A percentile compares a stretch with the other conserved stretches of the same genome.
These are phyloP conservation scores for Idaea dimidiata DNA, from an alignment of 2,888 invertebrate genomes.

Conservation along the genomic window DNA sequence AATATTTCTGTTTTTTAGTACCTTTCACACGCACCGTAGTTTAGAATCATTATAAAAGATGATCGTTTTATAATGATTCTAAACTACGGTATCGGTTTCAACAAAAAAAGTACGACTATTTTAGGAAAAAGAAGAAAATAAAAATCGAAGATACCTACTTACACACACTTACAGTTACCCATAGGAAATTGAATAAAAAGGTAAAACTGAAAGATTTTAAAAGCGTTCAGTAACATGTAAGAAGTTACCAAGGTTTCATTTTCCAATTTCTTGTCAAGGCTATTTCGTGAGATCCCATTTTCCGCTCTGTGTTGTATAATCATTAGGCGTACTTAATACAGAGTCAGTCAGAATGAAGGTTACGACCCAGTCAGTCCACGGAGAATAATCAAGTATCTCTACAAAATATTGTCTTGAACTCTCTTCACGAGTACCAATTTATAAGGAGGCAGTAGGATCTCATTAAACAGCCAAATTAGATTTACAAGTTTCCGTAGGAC, in stretches of 20 bases:
- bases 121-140: background rate
- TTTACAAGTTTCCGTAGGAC: constrained; percentile 20
- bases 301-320: background rate
- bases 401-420: background rate
- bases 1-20: background rate
- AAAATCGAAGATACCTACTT: background rate
- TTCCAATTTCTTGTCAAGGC: background rate
- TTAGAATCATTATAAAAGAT: too few relatives aligned
- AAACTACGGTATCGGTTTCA: background rate
- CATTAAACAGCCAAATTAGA: constrained; percentile 26
- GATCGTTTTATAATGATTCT: background rate
- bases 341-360: too few relatives aligned
- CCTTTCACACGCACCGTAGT: background rate
- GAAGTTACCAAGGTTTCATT: background rate
- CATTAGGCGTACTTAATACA: too few relatives aligned
- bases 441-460: constrained; percentile 14
- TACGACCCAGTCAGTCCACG: background rate
- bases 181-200: background rate
- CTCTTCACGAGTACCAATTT: constrained; percentile 16
- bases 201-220: too few relatives aligned
- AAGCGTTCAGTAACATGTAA: too few relatives aligned
- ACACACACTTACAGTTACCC: background rate
- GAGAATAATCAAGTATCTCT: background rate
- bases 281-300: background rate
- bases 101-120: background rate